phyloP scores from a whole-genome alignment of 2,888 invertebrate genomes.

The Macroteleia sp. region DNA sequence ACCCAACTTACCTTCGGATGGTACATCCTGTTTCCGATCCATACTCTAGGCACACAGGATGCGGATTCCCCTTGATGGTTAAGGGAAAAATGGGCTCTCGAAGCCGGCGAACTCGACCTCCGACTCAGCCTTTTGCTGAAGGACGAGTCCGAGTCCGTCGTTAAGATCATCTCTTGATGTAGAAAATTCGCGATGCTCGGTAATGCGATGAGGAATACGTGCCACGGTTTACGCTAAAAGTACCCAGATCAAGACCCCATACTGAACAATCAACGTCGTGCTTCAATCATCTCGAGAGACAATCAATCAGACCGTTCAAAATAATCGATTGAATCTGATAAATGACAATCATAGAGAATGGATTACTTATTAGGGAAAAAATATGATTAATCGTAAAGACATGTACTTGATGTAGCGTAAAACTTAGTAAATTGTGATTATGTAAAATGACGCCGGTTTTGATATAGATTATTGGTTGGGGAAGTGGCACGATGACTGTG shows the following conservation, averaged over 20 bases:
- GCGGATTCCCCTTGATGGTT: conserved; percentile 85
- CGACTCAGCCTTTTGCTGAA: conserved; percentile 80
- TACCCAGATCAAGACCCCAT: background rate
- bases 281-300: conserved; percentile 41
- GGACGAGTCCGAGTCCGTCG: conserved; percentile 79
- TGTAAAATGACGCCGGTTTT: no score
- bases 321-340: conserved; percentile 38
- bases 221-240: conserved; percentile 30
- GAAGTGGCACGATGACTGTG: no score
- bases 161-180: conserved; percentile 79
- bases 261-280: conserved; percentile 24
- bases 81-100: conserved; percentile 83
- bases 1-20: conserved; percentile 93
- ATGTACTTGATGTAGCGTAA: conserved; percentile 7
- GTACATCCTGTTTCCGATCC: conserved; percentile 96
- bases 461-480: no score
- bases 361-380: conserved; percentile 20
- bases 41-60: conserved; percentile 89
- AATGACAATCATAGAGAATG: conserved; percentile 47
- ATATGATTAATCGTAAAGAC: conserved; percentile 20
- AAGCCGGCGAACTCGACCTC: conserved; percentile 82
- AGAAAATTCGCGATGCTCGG: conserved; percentile 46
- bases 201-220: conserved; percentile 26
- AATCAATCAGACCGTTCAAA: conserved; percentile 32
- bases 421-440: no score